Evolutionary conservation across 2,113 vertebrate species (phyloP).

Genomic region (Phaethon lepturus): DNA sequence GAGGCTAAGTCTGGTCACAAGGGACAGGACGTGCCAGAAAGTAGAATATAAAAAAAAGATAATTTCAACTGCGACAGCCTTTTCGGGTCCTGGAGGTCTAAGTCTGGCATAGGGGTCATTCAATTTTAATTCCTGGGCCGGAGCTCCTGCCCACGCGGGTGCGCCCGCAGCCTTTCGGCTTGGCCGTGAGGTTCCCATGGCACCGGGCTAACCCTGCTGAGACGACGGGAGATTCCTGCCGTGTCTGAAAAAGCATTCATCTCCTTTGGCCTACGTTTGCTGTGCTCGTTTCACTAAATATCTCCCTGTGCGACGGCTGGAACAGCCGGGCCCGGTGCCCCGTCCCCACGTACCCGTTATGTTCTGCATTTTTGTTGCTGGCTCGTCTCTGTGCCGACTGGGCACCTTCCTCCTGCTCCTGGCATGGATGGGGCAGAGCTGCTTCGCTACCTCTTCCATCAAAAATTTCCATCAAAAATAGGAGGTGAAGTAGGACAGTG

Average conservation of each 20-base stretch:
- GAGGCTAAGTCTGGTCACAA: slow-evolving; percentile 81
- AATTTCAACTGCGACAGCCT: slow-evolving; percentile 75
- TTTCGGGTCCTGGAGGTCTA: slow-evolving; percentile 77
- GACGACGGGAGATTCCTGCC: background rate
- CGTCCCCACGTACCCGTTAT: background rate
- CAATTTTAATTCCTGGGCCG: background rate
- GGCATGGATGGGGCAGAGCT: background rate
- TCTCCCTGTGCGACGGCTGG: background rate
- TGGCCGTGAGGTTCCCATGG: background rate
- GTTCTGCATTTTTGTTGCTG: background rate
- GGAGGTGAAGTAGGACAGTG: background rate
- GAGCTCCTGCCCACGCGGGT: background rate
- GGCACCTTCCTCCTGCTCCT: background rate
- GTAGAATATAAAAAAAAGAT: slow-evolving; percentile 72
- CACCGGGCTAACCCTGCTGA: background rate
- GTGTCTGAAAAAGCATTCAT: background rate
- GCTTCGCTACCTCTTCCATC: background rate
- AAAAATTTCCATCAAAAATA: accelerated
- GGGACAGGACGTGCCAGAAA: slow-evolving; percentile 81
- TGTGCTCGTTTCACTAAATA: background rate
- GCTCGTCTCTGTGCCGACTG: background rate
- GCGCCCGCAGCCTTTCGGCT: background rate
- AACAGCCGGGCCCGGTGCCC: background rate
- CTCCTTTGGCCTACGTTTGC: background rate
- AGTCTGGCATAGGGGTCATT: background rate